Conservation (phyloP, 2,797 vertebrate species). For the Tenualosa ilisha region DNA sequence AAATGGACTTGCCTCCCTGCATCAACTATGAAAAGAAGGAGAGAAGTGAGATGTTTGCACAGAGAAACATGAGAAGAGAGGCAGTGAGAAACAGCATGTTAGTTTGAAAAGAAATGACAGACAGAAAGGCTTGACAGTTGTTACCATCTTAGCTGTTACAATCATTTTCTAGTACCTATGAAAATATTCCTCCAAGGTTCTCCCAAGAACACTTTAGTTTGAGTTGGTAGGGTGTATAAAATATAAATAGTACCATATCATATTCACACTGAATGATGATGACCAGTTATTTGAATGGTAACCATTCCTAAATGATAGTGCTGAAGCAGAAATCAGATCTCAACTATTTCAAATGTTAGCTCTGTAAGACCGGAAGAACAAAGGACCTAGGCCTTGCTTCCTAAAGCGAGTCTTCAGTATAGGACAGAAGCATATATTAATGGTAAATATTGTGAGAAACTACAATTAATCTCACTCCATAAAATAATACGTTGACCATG, state of each 20-base stretch:
- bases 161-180: neutral
- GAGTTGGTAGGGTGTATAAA: neutral
- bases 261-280: neutral
- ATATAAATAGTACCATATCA: neutral
- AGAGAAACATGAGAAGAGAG: conserved; percentile 48
- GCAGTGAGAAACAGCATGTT: conserved; percentile 28
- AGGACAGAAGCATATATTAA: too few species aligned
- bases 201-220: neutral
- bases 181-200: neutral
- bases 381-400: too few species aligned
- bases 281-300: neutral
- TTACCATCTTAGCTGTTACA: neutral
- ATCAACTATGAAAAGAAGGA: conserved; percentile 59
- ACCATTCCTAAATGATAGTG: neutral
- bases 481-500: too few species aligned
- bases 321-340: neutral
- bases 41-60: conserved; percentile 55
- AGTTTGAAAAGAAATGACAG: neutral
- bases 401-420: too few species aligned
- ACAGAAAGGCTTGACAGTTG: conserved; percentile 15
- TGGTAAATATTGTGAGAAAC: too few species aligned
- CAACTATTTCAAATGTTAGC: neutral
- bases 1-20: conserved; percentile 86
- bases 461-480: too few species aligned
- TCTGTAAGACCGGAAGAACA: neutral